phyloP scores from a whole-genome alignment of 1,140 invertebrate species.

The Drepana arcuata region DNA sequence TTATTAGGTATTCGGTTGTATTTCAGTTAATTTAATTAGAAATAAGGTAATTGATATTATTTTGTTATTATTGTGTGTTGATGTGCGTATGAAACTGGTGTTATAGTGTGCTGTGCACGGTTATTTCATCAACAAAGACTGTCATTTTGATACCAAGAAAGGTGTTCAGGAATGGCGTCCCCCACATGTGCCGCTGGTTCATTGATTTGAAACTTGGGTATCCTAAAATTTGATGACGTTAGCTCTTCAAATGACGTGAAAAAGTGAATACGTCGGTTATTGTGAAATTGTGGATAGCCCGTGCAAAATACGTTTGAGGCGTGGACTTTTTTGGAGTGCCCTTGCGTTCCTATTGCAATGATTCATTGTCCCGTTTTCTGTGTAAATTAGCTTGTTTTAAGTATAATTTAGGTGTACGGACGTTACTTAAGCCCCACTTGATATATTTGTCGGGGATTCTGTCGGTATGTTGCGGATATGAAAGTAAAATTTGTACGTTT shows the following conservation, averaged over 20 bases:
- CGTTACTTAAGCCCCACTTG: no score
- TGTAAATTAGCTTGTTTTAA: slow-evolving; percentile 34
- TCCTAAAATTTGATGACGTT: slow-evolving; percentile 58
- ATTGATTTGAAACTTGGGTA: slow-evolving; percentile 55
- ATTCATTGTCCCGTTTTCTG: slow-evolving; percentile 59
- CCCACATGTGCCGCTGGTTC: slow-evolving; percentile 68
- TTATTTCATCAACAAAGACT: slow-evolving; percentile 64
- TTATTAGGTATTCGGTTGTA: slow-evolving; percentile 61
- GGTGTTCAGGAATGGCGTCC: slow-evolving; percentile 72
- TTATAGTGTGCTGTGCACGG: slow-evolving; percentile 47
- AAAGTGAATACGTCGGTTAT: slow-evolving; percentile 19
- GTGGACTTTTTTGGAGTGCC: slow-evolving; percentile 11
- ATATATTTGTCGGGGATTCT: slow-evolving; percentile 10
- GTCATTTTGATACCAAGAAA: slow-evolving; percentile 69
- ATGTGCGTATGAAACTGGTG: slow-evolving; percentile 38
- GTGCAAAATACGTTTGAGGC: no score
- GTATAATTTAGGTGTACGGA: no score
- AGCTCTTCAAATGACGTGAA: slow-evolving; percentile 36
- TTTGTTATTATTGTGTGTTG: slow-evolving; percentile 28
- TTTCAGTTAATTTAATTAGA: slow-evolving; percentile 44
- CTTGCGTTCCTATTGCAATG: slow-evolving; percentile 29
- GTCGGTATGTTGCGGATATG: slow-evolving; percentile 9
- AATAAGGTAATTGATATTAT: slow-evolving; percentile 53
- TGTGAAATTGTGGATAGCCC: no score
- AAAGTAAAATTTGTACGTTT: slow-evolving; percentile 15